These are phyloP conservation scores for Odontamblyopus rebecca DNA, from an alignment of 2,797 vertebrate species.

Conservation along the genomic window DNA sequence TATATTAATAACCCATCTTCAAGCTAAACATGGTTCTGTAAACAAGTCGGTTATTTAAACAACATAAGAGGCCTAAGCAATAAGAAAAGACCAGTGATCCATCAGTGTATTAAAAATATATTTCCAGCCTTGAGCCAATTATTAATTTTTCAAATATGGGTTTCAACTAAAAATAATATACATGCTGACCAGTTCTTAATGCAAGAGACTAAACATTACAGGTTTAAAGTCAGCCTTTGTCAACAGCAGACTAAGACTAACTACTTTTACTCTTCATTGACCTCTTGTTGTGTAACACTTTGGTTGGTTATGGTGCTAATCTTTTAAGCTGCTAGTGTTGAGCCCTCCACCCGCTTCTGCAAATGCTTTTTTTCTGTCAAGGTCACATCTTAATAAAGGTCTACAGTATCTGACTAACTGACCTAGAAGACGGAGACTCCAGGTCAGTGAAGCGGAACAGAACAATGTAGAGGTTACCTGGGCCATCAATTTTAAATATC, in stretches of 20 bases:
- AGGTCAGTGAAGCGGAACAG: not conserved
- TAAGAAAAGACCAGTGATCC: not conserved
- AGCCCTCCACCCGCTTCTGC: not conserved
- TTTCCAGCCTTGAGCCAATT: not conserved
- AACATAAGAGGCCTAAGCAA: not conserved
- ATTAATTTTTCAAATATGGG: not conserved
- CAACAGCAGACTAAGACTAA: not conserved
- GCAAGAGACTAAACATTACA: no score
- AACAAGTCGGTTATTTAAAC: not conserved
- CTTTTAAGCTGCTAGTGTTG: conserved; percentile 13
- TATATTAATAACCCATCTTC: not conserved
- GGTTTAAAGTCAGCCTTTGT: not conserved
- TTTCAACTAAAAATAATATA: not conserved
- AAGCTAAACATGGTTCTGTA: not conserved
- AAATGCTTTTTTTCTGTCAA: not conserved
- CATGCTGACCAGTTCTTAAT: not conserved
- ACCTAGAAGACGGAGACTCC: not conserved
- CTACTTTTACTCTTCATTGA: not conserved
- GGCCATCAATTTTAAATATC: not conserved
- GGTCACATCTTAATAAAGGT: not conserved
- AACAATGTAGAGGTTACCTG: not conserved
- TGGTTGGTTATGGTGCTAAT: conserved; percentile 8
- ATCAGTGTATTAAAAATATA: not conserved
- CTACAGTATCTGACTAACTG: conserved; percentile 1
- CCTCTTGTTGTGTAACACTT: not conserved